Base-by-base conservation (phyloP, 2,797 vertebrate genomes). In the Urosaurus nigricauda region DNA sequence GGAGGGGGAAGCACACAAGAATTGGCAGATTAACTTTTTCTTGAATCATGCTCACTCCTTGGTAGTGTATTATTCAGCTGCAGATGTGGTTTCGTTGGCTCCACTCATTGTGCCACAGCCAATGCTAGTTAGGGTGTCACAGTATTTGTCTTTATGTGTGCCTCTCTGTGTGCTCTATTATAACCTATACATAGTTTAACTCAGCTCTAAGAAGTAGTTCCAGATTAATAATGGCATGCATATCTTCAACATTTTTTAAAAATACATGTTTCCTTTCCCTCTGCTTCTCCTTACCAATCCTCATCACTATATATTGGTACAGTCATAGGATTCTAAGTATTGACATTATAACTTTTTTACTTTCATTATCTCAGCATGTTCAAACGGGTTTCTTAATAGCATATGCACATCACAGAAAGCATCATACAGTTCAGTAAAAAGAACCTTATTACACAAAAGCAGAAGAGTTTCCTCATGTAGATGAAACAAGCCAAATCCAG, bases 1-100 rank as follows among this genome's bases (percentile, higher is more conserved):
- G 12, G 16, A 9, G 19, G 60, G 60, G 43, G 14, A 63, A 70
- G 11, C 32, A 24, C 7, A 8, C 35, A 56, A 83, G 92, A 94
- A 94, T 80, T 90, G 90, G 90, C 86, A 91, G 84, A 93, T 95
- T 95, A 96, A 95, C 89, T 91, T 95, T 96, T 93, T 92, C 84
- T 94, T 94, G 85, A 92, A 89, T 85, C 65, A 83, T 80, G 60
- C 83, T 94, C 91, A 87, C 84, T 87, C 19, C 29, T 82, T 47
- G 92, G 94, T 47, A 9, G 60, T 14, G 6, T 35, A 40, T 16
- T 92, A 89, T 92, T 95, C 94, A 92, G 92, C 93, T 94, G 84
- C 93, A 90, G 88, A 90, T 91, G 92, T 94, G 91, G 83, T 91
- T 92, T 92, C 86, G 86, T 88, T 90, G 85, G 88, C 90, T 86